phyloP scores from a whole-genome alignment of 2,113 vertebrate genomes.

The Origma solitaria region DNA sequence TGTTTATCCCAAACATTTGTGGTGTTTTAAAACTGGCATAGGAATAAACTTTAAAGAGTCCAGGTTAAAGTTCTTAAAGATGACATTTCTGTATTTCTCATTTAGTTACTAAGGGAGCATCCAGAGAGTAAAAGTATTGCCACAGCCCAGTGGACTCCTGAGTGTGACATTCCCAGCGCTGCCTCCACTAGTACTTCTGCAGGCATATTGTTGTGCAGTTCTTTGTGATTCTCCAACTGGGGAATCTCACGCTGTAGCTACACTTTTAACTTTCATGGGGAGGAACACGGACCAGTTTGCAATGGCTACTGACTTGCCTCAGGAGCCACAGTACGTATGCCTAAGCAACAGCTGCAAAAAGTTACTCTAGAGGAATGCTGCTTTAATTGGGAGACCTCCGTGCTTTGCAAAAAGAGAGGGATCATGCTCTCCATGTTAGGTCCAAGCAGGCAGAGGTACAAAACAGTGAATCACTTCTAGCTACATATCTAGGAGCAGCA shows the following conservation, averaged over 20 bases:
- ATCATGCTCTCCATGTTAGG: not conserved
- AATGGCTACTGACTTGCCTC: not conserved
- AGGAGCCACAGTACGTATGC: not conserved
- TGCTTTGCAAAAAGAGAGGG: not conserved
- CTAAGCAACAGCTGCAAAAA: not conserved
- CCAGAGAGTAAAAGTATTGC: not conserved
- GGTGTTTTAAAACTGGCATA: not conserved
- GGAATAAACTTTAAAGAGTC: not conserved
- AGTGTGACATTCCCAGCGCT: not conserved
- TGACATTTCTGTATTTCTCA: not conserved
- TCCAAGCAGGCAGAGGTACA: not conserved
- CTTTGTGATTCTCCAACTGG: not conserved
- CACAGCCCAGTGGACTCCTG: not conserved
- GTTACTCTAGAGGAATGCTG: not conserved
- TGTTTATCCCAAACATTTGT: not conserved
- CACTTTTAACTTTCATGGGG: not conserved
- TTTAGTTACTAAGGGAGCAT: not conserved
- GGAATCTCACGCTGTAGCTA: not conserved
- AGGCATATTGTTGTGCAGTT: rapidly evolving
- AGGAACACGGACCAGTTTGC: not conserved
- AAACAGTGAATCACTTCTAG: not conserved
- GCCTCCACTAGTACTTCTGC: not conserved
- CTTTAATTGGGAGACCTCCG: not conserved
- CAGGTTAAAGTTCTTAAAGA: not conserved
- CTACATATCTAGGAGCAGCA: not conserved